Percentiles rank a stretch among this genome's conserved stretches.
Conservation (phyloP, 2,888 invertebrate genomes). For the Orthosia cruda region DNA sequence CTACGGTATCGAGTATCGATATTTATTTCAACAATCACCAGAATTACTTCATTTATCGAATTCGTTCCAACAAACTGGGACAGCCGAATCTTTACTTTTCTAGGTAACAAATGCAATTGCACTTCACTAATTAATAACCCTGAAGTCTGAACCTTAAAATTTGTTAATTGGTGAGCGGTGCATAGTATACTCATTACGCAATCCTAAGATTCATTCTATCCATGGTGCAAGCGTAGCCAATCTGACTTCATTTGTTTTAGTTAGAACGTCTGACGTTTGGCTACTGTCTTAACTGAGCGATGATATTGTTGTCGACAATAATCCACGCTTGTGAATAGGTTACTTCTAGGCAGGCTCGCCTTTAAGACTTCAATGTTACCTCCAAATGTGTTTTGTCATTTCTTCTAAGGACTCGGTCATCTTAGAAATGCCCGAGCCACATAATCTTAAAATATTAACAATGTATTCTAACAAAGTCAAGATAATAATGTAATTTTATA, state of each 20-base stretch:
- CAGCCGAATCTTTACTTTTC: neutral
- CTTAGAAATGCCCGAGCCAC: too few species aligned
- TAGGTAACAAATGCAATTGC: slow-evolving; percentile 25
- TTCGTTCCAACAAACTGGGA: slow-evolving; percentile 33
- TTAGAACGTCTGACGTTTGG: neutral
- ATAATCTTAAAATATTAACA: too few species aligned
- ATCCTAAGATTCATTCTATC: neutral
- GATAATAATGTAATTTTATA: too few species aligned
- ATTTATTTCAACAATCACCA: slow-evolving; percentile 1
- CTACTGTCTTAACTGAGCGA: neutral
- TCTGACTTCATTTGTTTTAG: slow-evolving; percentile 1
- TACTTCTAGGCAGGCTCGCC: too few species aligned
- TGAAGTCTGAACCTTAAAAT: slow-evolving; percentile 40
- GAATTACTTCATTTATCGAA: slow-evolving; percentile 18
- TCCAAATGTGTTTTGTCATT: too few species aligned
- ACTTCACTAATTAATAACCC: slow-evolving; percentile 29
- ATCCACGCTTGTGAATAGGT: neutral
- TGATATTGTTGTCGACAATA: neutral
- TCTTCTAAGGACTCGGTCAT: too few species aligned
- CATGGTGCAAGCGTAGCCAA: neutral
- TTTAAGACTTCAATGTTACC: too few species aligned
- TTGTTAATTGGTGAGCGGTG: slow-evolving; percentile 33
- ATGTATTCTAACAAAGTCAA: too few species aligned
- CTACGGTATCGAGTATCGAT: neutral
- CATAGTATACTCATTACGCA: neutral